A percentile compares a stretch with the other conserved stretches of the same genome.
Conservation (phyloP, 2,113 vertebrate genomes). For the Datnioides undecimradiatus region DNA sequence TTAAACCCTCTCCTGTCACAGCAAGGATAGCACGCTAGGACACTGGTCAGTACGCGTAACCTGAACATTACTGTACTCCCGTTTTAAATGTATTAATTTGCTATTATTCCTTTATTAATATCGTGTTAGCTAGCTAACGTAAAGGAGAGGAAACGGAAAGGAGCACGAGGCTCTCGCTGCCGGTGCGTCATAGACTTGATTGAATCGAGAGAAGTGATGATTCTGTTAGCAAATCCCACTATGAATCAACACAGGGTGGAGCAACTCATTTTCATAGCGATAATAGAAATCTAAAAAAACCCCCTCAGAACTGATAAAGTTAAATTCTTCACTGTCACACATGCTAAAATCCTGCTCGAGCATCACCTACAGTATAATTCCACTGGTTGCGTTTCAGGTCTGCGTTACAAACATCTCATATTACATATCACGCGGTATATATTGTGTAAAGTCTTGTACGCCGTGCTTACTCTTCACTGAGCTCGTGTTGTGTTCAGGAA, state of each 20-base stretch:
- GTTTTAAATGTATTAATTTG: not conserved
- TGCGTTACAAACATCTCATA: too few relatives aligned
- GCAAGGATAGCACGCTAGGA: not conserved
- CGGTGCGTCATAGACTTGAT: not conserved
- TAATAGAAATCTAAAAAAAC: not conserved
- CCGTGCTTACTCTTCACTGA: too few relatives aligned
- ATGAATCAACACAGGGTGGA: rapidly evolving
- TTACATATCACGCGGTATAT: too few relatives aligned
- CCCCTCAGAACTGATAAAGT: too few relatives aligned
- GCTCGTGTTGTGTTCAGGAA: too few relatives aligned
- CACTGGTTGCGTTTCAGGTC: too few relatives aligned
- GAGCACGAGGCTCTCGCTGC: not conserved
- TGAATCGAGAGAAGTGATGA: not conserved
- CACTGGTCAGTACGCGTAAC: not conserved
- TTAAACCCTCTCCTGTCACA: not conserved
- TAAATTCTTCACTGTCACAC: not conserved
- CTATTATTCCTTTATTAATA: rapidly evolving
- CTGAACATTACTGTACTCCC: not conserved
- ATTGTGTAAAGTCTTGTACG: too few relatives aligned
- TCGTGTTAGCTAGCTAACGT: slow-evolving; percentile 11
- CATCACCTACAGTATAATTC: not conserved
- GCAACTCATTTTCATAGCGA: too few relatives aligned
- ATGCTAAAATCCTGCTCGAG: not conserved
- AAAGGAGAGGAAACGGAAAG: not conserved
- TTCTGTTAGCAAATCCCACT: too few relatives aligned